phyloP scores from a whole-genome alignment of 1,140 invertebrate genomes.

The Zaprionus tsacasi region DNA sequence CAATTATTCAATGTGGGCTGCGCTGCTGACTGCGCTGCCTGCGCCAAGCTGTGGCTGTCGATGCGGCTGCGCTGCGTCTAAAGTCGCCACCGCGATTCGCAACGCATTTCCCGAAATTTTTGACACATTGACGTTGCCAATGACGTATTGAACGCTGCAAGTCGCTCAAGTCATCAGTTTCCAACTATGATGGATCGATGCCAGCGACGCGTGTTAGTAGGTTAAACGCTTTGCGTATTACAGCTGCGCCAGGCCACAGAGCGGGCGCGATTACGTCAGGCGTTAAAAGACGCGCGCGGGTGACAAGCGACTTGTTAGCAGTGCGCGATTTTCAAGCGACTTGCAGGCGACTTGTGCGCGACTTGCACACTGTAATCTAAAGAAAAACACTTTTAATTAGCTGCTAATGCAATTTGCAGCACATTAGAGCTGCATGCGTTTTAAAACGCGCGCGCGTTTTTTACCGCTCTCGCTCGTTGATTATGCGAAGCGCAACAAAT shows the following conservation, averaged over 20 bases:
- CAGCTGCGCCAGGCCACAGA: conserved; percentile 9
- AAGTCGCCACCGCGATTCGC: conserved; percentile 46
- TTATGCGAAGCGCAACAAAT: conserved; percentile 30
- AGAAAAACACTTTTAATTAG: conserved; percentile 15
- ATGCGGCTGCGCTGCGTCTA: background rate
- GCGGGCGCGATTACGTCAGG: conserved; percentile 29
- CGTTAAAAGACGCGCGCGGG: conserved; percentile 38
- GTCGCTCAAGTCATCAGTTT: conserved; percentile 16
- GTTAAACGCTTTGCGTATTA: conserved; percentile 63
- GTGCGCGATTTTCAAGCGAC: conserved; percentile 18
- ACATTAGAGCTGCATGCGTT: conserved; percentile 18
- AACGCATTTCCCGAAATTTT: conserved; percentile 64
- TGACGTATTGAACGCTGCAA: conserved; percentile 59
- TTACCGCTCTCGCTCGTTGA: background rate
- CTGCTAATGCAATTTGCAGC: conserved; percentile 12
- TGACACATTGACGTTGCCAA: conserved; percentile 39
- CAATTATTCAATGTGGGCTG: conserved; percentile 32
- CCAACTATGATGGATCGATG: conserved; percentile 26
- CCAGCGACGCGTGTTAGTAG: conserved; percentile 57
- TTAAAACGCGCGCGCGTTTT: conserved; percentile 12
- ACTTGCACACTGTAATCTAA: conserved; percentile 5
- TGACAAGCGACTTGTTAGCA: no score
- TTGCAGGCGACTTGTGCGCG: conserved; percentile 13
- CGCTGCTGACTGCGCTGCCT: background rate
- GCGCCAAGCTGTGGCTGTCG: background rate